Conservation (phyloP, 2,888 invertebrate species). For the Cantharis flavilabris region DNA sequence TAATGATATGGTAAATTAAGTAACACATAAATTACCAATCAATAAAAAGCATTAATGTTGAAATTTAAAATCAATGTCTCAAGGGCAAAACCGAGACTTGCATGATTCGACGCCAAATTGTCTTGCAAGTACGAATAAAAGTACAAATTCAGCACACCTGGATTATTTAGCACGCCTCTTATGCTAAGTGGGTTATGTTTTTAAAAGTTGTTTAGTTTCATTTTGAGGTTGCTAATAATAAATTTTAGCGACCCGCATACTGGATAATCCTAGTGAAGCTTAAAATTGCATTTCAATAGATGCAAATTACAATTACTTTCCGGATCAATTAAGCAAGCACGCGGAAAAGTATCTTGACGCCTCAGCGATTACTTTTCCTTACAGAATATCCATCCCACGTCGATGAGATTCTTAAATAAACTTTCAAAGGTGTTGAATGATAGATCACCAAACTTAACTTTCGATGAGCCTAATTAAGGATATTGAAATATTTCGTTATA, state of each 20-base stretch:
- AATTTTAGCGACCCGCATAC: constrained; percentile 7
- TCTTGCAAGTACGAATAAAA: constrained; percentile 10
- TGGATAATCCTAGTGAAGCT: neutral
- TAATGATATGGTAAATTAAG: neutral
- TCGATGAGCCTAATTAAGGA: neutral
- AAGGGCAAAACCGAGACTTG: neutral
- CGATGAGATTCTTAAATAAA: neutral
- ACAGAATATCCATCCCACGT: neutral
- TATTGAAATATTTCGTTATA: neutral
- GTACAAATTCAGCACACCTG: neutral
- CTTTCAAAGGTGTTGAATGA: neutral
- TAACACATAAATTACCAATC: neutral
- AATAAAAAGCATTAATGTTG: neutral
- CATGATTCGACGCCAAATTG: constrained; percentile 9
- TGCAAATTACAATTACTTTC: neutral
- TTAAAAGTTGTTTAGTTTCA: constrained; percentile 20
- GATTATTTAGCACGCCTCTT: constrained; percentile 5
- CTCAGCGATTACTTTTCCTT: neutral
- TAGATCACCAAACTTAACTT: neutral
- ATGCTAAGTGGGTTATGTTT: constrained; percentile 18
- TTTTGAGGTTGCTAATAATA: constrained; percentile 17
- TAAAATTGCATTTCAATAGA: neutral
- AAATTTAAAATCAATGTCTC: constrained; percentile 5
- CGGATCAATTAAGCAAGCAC: neutral
- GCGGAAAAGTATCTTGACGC: neutral